Base-by-base conservation (phyloP, 2,888 invertebrate species). In the Clepsis dumicolana region DNA sequence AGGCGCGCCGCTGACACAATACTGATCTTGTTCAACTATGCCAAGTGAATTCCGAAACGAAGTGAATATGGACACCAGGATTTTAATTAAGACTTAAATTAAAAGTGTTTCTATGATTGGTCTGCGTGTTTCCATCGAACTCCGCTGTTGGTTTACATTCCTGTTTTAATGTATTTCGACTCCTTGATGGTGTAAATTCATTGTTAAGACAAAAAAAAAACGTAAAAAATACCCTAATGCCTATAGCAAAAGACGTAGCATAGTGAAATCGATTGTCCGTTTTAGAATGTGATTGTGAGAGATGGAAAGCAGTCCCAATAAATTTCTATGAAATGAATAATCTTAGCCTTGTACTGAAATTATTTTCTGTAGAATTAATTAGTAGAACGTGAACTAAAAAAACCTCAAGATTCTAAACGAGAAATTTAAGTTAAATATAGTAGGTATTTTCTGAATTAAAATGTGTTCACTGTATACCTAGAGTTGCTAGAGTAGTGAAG, bases 401-500 rank as follows among this genome's bases (percentile, higher is more conserved):
- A 60, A 63, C 52, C 44, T 64, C 41, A 14, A 62, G 35, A 66
- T 63, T 70, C 54, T 65, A 57, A 65, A 64, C 4, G 44, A 61
- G 52, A 62, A 38, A 70, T 65, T 56, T 54, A 52, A 44, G 29
- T 64, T 35, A 44, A 32, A 48, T 8, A 32, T 35, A 38, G 64
- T 80, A 83, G 74, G 78, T 80, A 77, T 77, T 79, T 80, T 77
- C 77, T 76, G 84, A 85, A 83, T 88, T 87, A 80, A 83, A 84
- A 88, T 87, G 89, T 90, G 90, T 91, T 90, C 89, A 89, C 86
- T 88, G 86, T 88, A 87, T 80, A 82, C 79, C 82, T 90, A 91
- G 89, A 86, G 85, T 87, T 87, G 90, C 90, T 91, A 91, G 90
- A 79, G 73, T 87, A 85, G 83, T 74, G 75, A 54, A 16, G 16